Conservation (phyloP, 2,797 vertebrate species). For the Chelon auratus region DNA sequence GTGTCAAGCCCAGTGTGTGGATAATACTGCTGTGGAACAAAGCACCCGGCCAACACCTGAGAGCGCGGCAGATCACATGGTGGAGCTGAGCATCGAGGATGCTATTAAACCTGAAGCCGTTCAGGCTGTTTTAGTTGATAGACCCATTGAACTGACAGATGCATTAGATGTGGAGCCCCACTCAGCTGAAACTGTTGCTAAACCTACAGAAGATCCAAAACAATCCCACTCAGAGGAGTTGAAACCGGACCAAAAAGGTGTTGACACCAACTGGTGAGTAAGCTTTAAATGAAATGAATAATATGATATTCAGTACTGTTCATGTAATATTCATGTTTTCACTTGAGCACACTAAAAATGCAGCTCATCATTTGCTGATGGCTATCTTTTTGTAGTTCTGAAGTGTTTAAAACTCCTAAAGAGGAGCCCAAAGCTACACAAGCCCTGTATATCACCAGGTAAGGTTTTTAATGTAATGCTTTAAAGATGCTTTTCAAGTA, state of each 20-base stretch:
- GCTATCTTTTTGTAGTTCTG: constrained; percentile 37
- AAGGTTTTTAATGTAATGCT: not conserved
- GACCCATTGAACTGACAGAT: constrained; percentile 43
- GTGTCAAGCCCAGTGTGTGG: constrained; percentile 15
- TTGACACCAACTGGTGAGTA: constrained; percentile 50
- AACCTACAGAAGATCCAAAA: constrained; percentile 33
- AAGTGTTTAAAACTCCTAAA: constrained; percentile 12
- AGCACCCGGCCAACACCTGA: constrained; percentile 11
- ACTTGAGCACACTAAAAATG: not conserved
- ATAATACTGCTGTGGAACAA: constrained; percentile 20
- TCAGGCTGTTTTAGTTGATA: not conserved
- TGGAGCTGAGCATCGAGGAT: constrained; percentile 19
- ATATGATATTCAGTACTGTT: not conserved
- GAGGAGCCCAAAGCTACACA: not conserved
- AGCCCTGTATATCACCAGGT: constrained; percentile 11
- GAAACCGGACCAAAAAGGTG: constrained; percentile 16
- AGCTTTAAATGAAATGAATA: not conserved
- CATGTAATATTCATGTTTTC: not conserved
- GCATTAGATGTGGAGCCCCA: constrained; percentile 30
- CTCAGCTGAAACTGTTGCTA: constrained; percentile 9
- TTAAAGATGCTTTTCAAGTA: not conserved
- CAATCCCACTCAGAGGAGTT: constrained; percentile 21
- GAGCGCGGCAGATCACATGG: not conserved
- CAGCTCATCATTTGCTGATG: constrained; percentile 14
- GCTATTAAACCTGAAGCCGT: constrained; percentile 14